A percentile compares a stretch with the other conserved stretches of the same genome.
Evolutionary conservation across 2,888 invertebrate species (phyloP).

Genomic region (Rhopalosiphum nymphaeae): DNA sequence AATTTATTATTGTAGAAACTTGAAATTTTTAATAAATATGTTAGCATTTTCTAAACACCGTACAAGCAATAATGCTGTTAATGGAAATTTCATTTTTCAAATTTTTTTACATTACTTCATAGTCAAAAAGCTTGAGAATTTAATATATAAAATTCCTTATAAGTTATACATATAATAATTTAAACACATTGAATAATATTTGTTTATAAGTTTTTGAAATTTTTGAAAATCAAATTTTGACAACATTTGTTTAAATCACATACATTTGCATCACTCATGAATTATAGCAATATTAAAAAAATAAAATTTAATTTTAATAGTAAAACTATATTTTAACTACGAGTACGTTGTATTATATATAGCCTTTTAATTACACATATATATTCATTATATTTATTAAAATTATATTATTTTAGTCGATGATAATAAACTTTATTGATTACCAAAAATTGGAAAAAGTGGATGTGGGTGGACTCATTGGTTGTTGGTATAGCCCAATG

Average conservation of each 20-base stretch:
- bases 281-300: too few species aligned
- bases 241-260: background rate
- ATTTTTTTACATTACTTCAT: background rate
- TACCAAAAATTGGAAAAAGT: slow-evolving; percentile 59
- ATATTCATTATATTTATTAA: background rate
- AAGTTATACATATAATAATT: background rate
- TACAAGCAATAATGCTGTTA: background rate
- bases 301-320: too few species aligned
- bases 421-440: slow-evolving; percentile 21
- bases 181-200: background rate
- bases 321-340: too few species aligned
- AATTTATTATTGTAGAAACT: background rate
- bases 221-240: background rate
- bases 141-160: background rate
- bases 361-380: too few species aligned
- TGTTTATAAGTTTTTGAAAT: background rate
- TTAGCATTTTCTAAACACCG: background rate
- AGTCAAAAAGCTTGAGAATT: background rate
- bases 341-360: too few species aligned
- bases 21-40: background rate
- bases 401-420: slow-evolving; percentile 21
- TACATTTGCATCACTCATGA: background rate
- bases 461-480: slow-evolving; percentile 50
- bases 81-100: background rate
- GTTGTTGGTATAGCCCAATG: slow-evolving; percentile 20